Conservation (phyloP, 35 echinoderm and acorn worm species). For the Apostichopus californicus region DNA sequence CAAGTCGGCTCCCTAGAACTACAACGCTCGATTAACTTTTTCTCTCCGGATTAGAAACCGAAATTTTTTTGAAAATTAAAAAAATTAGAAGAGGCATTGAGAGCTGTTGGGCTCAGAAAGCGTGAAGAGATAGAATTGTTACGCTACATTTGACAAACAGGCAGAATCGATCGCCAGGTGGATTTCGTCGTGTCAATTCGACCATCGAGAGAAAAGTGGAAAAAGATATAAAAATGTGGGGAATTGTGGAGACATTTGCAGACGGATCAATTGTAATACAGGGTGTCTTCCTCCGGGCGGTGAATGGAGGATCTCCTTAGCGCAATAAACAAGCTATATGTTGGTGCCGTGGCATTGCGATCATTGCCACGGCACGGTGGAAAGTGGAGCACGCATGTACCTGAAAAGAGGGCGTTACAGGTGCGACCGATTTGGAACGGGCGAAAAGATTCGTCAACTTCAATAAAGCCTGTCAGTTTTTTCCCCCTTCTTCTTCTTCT, state of each 20-base stretch:
- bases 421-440: slow-evolving; percentile 1
- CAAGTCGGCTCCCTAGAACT: slow-evolving; percentile 45
- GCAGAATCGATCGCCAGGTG: slow-evolving; percentile 61
- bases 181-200: slow-evolving; percentile 52
- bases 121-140: slow-evolving; percentile 57
- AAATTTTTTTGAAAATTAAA: slow-evolving; percentile 56
- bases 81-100: slow-evolving; percentile 49
- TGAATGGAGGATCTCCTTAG: slow-evolving; percentile 34
- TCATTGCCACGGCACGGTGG: neutral
- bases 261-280: slow-evolving; percentile 53
- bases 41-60: slow-evolving; percentile 54
- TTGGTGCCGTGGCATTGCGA: slow-evolving; percentile 28
- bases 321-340: slow-evolving; percentile 25
- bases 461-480: too few species aligned
- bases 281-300: slow-evolving; percentile 49
- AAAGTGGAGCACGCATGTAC: slow-evolving; percentile 14
- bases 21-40: slow-evolving; percentile 59
- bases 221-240: slow-evolving; percentile 2
- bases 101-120: slow-evolving; percentile 54
- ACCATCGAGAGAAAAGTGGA: slow-evolving; percentile 8
- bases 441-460: neutral
- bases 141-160: slow-evolving; percentile 61
- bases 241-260: slow-evolving; percentile 38
- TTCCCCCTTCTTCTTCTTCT: neutral
- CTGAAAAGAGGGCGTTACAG: slow-evolving; percentile 8